These are phyloP conservation scores for Homarus gammarus DNA, from an alignment of 2,888 invertebrate species.

Conservation along the genomic window DNA sequence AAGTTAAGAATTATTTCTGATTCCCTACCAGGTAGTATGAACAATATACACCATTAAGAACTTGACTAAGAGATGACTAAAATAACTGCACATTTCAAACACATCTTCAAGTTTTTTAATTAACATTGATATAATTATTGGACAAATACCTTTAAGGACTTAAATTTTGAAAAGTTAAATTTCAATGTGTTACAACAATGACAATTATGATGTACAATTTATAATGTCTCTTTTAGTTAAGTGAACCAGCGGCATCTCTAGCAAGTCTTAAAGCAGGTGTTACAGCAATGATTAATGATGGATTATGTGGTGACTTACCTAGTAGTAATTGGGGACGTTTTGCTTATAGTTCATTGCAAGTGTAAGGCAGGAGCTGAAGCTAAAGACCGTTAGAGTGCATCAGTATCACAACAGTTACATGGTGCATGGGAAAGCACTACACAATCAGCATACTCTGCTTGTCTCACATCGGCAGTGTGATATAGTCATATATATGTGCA, in stretches of 20 bases:
- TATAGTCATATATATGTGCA: not conserved
- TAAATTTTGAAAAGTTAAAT: too few species aligned
- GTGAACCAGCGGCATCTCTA: not conserved
- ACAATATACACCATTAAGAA: not conserved
- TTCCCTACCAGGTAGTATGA: too few species aligned
- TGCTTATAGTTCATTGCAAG: not conserved
- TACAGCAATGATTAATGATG: not conserved
- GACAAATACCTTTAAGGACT: too few species aligned
- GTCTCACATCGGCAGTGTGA: not conserved
- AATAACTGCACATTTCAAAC: not conserved
- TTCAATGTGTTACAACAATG: too few species aligned
- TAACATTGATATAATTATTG: not conserved
- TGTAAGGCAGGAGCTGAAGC: constrained; percentile 26
- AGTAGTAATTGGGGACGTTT: not conserved
- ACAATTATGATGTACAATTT: not conserved
- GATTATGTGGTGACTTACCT: not conserved
- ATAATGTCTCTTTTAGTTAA: not conserved
- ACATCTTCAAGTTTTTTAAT: not conserved
- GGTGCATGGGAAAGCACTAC: constrained; percentile 11
- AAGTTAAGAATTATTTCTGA: not conserved
- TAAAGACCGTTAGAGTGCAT: constrained; percentile 1
- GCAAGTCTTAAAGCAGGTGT: not conserved
- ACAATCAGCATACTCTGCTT: not conserved
- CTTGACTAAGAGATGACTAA: not conserved
- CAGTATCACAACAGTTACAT: constrained; percentile 7